These are phyloP conservation scores for Azemiops feae DNA, from an alignment of 2,113 vertebrate genomes.

Conservation along the genomic window DNA sequence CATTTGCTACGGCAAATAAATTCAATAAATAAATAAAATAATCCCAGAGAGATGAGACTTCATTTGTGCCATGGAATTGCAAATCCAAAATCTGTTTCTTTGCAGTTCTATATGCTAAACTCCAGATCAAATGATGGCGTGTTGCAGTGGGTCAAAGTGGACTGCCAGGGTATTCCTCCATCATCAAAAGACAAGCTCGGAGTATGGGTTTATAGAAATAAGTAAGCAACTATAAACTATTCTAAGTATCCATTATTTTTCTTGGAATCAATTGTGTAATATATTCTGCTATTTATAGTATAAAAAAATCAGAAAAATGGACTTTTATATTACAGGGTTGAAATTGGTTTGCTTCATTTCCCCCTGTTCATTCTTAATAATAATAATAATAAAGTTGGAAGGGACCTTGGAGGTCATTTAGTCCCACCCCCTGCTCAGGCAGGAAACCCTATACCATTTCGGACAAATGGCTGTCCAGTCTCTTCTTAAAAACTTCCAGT, in stretches of 20 bases:
- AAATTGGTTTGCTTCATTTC: too few species aligned
- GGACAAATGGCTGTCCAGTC: too few species aligned
- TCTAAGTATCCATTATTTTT: background rate
- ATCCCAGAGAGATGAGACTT: background rate
- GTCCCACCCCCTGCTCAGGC: too few species aligned
- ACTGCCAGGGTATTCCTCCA: slow-evolving; percentile 87
- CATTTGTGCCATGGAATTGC: background rate
- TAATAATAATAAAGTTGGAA: too few species aligned
- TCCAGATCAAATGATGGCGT: slow-evolving; percentile 75
- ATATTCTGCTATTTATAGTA: background rate
- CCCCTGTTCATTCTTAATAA: background rate
- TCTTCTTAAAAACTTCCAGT: too few species aligned
- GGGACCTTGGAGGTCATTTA: too few species aligned
- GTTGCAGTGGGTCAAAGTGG: slow-evolving; percentile 90
- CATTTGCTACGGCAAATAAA: too few species aligned
- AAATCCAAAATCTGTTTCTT: background rate
- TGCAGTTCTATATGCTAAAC: slow-evolving; percentile 89
- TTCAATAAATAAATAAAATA: background rate
- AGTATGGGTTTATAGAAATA: slow-evolving; percentile 93
- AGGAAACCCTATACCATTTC: too few species aligned
- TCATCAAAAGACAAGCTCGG: slow-evolving; percentile 96
- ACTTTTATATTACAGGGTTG: background rate
- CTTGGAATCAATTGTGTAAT: background rate
- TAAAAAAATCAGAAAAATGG: background rate
- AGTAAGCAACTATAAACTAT: slow-evolving; percentile 69